These are phyloP conservation scores for Thaleichthys pacificus DNA, from an alignment of 2,797 vertebrate genomes.

Conservation along the genomic window DNA sequence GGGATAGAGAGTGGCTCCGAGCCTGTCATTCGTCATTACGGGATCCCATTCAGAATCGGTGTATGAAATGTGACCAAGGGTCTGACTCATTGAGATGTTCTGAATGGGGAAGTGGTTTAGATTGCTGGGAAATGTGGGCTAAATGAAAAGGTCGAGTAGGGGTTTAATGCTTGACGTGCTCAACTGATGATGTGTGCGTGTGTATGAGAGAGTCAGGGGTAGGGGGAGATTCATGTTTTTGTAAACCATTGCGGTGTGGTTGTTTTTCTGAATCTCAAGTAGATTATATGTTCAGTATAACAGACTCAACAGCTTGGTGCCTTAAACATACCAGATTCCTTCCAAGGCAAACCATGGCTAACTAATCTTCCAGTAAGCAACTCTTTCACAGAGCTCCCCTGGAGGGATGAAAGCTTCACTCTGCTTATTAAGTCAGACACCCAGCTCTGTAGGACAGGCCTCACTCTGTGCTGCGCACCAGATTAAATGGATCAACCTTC, in stretches of 20 bases:
- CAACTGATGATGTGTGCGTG: conserved; percentile 17
- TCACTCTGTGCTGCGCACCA: conserved; percentile 31
- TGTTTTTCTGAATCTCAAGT: conserved; percentile 51
- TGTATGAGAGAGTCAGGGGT: conserved; percentile 35
- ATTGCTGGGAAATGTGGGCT: conserved; percentile 26
- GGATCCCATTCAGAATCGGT: conserved; percentile 22
- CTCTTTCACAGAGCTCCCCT: conserved; percentile 35
- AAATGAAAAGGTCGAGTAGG: conserved; percentile 16
- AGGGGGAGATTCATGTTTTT: conserved; percentile 34
- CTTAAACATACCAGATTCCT: conserved; percentile 56
- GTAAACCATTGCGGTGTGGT: conserved; percentile 57
- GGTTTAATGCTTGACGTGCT: conserved; percentile 24
- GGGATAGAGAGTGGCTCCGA: not conserved
- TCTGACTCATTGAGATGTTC: conserved; percentile 26
- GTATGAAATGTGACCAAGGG: conserved; percentile 23
- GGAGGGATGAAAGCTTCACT: conserved; percentile 26
- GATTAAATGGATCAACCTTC: conserved; percentile 56
- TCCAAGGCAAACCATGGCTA: conserved; percentile 57
- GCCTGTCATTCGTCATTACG: conserved; percentile 16
- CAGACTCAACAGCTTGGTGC: conserved; percentile 46
- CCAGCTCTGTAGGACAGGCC: conserved; percentile 34
- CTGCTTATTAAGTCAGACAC: conserved; percentile 43
- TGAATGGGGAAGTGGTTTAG: conserved; percentile 39
- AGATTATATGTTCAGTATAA: conserved; percentile 66
- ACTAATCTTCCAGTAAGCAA: conserved; percentile 36